Conservation (phyloP, 1,140 invertebrate genomes). For the Brevipalpus yothersi region DNA sequence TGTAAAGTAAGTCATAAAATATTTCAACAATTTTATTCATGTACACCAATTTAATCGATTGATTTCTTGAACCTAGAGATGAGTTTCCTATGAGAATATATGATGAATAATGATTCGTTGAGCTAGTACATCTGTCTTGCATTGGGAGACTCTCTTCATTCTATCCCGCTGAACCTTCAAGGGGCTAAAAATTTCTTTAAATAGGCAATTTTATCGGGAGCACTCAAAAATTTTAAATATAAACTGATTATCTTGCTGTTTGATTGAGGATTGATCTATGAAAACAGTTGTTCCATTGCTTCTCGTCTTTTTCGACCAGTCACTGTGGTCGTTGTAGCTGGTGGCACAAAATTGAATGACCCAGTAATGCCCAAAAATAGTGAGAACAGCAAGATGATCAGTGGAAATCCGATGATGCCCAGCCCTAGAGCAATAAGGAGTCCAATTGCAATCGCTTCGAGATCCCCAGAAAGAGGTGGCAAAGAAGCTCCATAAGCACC, state of each 20-base stretch:
- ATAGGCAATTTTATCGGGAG: not conserved
- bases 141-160: too few species aligned
- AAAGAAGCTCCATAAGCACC: not conserved
- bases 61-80: too few species aligned
- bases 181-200: not conserved
- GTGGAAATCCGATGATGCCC: slow-evolving; percentile 5
- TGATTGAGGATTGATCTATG: not conserved
- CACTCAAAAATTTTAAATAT: not conserved
- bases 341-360: slow-evolving; percentile 4
- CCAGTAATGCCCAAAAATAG: not conserved
- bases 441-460: slow-evolving; percentile 5
- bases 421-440: not conserved
- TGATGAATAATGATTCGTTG: too few species aligned
- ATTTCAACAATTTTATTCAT: too few species aligned
- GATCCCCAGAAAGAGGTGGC: not conserved
- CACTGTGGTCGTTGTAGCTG: slow-evolving; percentile 5
- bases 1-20: too few species aligned
- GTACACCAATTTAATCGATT: too few species aligned
- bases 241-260: not conserved
- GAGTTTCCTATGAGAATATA: too few species aligned
- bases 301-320: slow-evolving; percentile 1
- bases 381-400: not conserved
- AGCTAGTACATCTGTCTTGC: too few species aligned
- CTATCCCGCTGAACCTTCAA: not conserved
- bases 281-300: not conserved